A percentile compares a stretch with the other conserved stretches of the same genome.
Evolutionary conservation across 2,113 vertebrate species (phyloP).

Genomic region (Sylvietta virens): DNA sequence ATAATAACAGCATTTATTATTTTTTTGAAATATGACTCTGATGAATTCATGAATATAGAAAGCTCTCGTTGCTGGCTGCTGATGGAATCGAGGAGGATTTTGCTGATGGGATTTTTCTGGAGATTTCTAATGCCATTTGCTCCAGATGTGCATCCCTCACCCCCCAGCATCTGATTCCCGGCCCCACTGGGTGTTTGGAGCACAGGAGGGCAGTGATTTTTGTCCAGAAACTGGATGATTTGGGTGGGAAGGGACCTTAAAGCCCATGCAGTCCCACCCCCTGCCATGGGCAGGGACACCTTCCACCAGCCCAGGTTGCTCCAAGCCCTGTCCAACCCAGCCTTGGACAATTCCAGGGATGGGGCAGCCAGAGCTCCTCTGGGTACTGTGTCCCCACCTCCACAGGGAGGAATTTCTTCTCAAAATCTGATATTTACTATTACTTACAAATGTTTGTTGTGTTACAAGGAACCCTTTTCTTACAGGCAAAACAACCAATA

Average conservation of each 20-base stretch:
- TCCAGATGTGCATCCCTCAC: not conserved
- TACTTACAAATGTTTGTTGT: not conserved
- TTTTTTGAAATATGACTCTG: constrained; percentile 14
- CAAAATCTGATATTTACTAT: not conserved
- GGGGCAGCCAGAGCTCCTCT: not conserved
- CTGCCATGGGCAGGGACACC: too few species aligned
- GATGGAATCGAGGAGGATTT: not conserved
- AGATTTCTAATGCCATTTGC: not conserved
- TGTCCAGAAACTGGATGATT: too few species aligned
- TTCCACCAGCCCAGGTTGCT: rapidly evolving
- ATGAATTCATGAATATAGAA: constrained; percentile 39
- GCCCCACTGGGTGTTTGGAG: not conserved
- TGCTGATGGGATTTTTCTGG: not conserved
- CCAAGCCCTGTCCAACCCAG: rapidly evolving
- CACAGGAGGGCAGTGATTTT: not conserved
- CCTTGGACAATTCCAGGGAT: not conserved
- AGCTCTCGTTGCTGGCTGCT: not conserved
- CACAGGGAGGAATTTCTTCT: not conserved
- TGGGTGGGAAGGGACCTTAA: not conserved
- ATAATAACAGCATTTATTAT: constrained; percentile 17
- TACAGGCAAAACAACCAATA: not conserved
- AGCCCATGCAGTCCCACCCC: not conserved
- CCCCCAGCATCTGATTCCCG: not conserved
- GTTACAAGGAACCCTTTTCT: not conserved
- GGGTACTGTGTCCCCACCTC: rapidly evolving